Evolutionary conservation across 2,113 vertebrate genomes (phyloP).

Genomic region (Stomatorhinus ivindoensis): DNA sequence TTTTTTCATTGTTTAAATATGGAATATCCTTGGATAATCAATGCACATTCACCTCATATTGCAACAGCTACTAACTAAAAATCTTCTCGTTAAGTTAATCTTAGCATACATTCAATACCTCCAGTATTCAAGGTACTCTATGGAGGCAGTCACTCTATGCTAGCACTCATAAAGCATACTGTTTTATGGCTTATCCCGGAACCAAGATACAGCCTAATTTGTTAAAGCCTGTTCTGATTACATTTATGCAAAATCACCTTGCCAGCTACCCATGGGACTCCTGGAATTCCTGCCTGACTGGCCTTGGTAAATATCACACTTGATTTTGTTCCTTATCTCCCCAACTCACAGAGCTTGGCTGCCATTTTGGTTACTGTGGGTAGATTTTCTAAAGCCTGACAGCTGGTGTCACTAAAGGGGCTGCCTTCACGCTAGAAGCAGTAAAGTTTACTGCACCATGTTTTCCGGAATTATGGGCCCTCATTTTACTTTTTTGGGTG

Average conservation of each 20-base stretch:
- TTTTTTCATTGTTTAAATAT: neutral
- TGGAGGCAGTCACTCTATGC: neutral
- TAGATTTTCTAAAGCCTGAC: neutral
- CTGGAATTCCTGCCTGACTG: neutral
- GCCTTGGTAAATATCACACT: neutral
- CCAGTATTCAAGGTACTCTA: neutral
- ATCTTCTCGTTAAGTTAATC: neutral
- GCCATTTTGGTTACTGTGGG: neutral
- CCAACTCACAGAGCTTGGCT: neutral
- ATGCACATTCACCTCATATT: neutral
- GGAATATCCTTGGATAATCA: neutral
- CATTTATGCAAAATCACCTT: neutral
- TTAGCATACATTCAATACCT: neutral
- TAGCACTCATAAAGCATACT: neutral
- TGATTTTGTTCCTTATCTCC: neutral
- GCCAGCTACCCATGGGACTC: neutral
- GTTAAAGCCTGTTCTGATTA: neutral
- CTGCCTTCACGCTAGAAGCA: neutral
- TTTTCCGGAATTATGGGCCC: neutral
- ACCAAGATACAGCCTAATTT: neutral
- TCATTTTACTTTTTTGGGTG: neutral
- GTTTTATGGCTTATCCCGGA: neutral
- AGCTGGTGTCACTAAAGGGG: neutral
- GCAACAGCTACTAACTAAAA: neutral
- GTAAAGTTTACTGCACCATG: neutral